Base-by-base conservation (phyloP, 2,888 invertebrate genomes). In the Perithous albicinctus region DNA sequence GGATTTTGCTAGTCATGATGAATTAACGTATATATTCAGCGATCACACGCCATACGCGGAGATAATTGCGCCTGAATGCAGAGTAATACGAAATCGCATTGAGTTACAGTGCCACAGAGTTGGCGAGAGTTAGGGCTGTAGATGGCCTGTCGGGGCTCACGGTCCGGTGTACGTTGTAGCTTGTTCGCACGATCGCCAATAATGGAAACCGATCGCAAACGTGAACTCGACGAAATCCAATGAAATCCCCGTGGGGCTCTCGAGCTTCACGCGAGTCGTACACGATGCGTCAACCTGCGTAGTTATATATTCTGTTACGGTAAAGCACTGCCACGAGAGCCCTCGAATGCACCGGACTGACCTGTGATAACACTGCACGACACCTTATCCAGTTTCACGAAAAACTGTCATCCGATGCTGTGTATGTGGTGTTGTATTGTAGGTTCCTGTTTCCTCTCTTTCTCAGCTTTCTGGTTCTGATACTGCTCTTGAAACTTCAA, bases 151-250 rank as follows among this genome's bases (percentile, higher is more conserved):
- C 46, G 1, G 1, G 66, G 18, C n/a, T n/a, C 29, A 15, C 64
- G 3, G 15, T 4, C 18, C 51, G 51, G 20, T 46, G 15, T 8
- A 66, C 18, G 66, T 29, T 46, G 15, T 29, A 10, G 15, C 15
- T 4, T 15, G 15, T 46, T 66, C 46, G 18, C 69, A 54, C 69
- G 35, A 8, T 69, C 18, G 38, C 12, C 38, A 38, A 51, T 15
- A 69, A 54, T 69, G 54, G 54, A 69, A 69, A 69, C 51, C 38
- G 51, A 54, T 69, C 23, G 35, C 38, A 35, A 43, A n/a, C 54
- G 51, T 26, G 69, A 67, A 35, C 32, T 35, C 54, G 51, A 35
- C 35, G 35, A 69, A 69, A 69, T 69, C 69, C 54, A 23, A 69
- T 69, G 54, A 69, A 69, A 69, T 69, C 69, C 69, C 69, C 23